Evolutionary conservation across 1,140 invertebrate genomes (phyloP).

Genomic region (Physella acuta): DNA sequence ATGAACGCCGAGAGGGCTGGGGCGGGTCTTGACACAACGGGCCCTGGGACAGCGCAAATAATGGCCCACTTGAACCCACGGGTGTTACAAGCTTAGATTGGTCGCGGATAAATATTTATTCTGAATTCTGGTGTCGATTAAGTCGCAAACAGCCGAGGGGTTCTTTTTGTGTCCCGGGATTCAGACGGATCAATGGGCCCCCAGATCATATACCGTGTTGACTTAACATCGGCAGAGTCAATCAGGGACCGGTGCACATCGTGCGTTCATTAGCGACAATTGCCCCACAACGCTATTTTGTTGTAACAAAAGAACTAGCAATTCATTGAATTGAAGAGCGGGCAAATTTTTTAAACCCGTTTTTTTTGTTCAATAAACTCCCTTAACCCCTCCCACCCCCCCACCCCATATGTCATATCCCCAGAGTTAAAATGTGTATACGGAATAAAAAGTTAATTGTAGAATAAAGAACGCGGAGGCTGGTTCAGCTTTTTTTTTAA

Average conservation of each 20-base stretch:
- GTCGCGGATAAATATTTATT: constrained; percentile 26
- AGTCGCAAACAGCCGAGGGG: constrained; percentile 18
- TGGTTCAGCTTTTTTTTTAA: too few species aligned
- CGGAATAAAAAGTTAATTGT: too few species aligned
- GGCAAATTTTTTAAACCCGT: too few species aligned
- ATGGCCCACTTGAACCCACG: constrained; percentile 17
- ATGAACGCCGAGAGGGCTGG: constrained; percentile 20
- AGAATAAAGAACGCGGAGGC: too few species aligned
- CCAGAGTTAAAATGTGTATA: too few species aligned
- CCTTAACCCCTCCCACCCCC: background rate
- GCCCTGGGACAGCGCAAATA: constrained; percentile 18
- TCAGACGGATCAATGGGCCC: constrained; percentile 12
- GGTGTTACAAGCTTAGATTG: constrained; percentile 20
- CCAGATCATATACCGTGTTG: constrained; percentile 17
- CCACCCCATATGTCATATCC: too few species aligned
- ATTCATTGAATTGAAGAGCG: constrained; percentile 15
- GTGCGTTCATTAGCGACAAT: constrained; percentile 18
- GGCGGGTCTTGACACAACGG: constrained; percentile 17
- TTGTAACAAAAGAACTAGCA: constrained; percentile 20
- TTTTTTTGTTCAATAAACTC: background rate
- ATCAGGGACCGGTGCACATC: constrained; percentile 1
- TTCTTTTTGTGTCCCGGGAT: constrained; percentile 9
- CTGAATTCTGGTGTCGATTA: constrained; percentile 22
- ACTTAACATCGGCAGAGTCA: constrained; percentile 9
- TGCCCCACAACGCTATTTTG: constrained; percentile 9